A percentile compares a stretch with the other conserved stretches of the same genome.
phyloP scores from a whole-genome alignment of 2,888 invertebrate genomes.

The Andricus curvator region DNA sequence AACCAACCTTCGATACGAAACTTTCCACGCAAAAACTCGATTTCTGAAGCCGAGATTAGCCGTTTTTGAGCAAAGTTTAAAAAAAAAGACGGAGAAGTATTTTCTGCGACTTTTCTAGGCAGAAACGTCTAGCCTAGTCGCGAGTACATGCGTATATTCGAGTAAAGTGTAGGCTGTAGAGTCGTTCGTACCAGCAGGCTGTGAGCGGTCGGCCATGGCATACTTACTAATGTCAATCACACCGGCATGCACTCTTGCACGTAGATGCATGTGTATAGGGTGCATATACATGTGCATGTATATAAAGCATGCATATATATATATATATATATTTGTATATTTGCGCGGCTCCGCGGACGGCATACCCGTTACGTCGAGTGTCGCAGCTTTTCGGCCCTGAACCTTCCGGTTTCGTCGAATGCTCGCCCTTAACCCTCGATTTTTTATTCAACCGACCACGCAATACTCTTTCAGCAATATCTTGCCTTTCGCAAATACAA shows the following conservation, averaged over 20 bases:
- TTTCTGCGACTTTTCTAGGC: slow-evolving; percentile 54
- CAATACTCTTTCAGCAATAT: slow-evolving; percentile 27
- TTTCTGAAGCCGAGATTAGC: background rate
- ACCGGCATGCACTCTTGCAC: slow-evolving; percentile 71
- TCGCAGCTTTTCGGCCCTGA: slow-evolving; percentile 59
- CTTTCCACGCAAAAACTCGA: background rate
- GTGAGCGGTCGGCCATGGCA: slow-evolving; percentile 78
- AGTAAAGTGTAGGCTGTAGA: slow-evolving; percentile 68
- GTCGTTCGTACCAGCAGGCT: slow-evolving; percentile 71
- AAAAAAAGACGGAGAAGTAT: slow-evolving; percentile 24
- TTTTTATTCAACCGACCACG: slow-evolving; percentile 44
- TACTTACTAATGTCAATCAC: slow-evolving; percentile 79
- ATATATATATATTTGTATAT: background rate
- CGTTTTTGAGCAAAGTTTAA: background rate
- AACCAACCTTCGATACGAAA: background rate
- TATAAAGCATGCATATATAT: background rate
- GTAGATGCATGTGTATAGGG: slow-evolving; percentile 42
- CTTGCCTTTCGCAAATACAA: slow-evolving; percentile 32
- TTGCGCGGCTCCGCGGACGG: background rate
- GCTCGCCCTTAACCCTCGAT: slow-evolving; percentile 58
- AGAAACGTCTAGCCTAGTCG: slow-evolving; percentile 51
- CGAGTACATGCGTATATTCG: slow-evolving; percentile 60
- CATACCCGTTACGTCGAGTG: slow-evolving; percentile 35
- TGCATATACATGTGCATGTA: background rate
- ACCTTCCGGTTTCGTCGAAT: slow-evolving; percentile 56